Conservation (phyloP, 2,888 invertebrate species). For the Drosophila phalerata region DNA sequence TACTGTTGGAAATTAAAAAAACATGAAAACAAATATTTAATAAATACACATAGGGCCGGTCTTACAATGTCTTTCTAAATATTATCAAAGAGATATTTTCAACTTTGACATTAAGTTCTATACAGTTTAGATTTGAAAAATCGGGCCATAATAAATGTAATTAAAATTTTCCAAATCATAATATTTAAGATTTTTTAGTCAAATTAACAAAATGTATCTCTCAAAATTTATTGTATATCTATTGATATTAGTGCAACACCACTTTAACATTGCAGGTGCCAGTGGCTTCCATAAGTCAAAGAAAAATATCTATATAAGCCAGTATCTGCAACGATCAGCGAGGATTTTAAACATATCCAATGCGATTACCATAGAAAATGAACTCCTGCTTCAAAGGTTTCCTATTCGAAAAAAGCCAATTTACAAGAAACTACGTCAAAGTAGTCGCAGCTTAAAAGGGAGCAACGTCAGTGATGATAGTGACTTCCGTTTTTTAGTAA, state of each 20-base stretch:
- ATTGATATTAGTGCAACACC: not conserved
- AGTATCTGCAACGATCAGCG: not conserved
- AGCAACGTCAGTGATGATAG: not conserved
- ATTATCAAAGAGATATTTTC: too few relatives aligned
- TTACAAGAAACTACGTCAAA: not conserved
- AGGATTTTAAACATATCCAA: not conserved
- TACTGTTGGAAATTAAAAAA: too few relatives aligned
- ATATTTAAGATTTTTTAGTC: not conserved
- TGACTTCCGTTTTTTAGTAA: constrained; percentile 55
- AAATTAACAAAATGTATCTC: not conserved
- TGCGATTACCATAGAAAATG: not conserved
- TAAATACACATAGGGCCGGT: too few relatives aligned
- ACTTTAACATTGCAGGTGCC: not conserved
- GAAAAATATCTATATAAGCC: not conserved
- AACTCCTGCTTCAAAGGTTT: not conserved
- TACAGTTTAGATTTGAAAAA: too few relatives aligned
- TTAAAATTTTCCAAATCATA: not conserved
- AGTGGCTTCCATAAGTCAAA: not conserved
- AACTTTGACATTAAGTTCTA: too few relatives aligned
- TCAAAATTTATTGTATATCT: not conserved
- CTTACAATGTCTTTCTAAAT: too few relatives aligned
- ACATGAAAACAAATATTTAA: too few relatives aligned
- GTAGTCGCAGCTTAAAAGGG: not conserved
- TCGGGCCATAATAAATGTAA: too few relatives aligned
- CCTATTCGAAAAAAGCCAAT: not conserved